Base-by-base conservation (phyloP, 64 coral and sea anemone genomes). In the Orbicella faveolata region DNA sequence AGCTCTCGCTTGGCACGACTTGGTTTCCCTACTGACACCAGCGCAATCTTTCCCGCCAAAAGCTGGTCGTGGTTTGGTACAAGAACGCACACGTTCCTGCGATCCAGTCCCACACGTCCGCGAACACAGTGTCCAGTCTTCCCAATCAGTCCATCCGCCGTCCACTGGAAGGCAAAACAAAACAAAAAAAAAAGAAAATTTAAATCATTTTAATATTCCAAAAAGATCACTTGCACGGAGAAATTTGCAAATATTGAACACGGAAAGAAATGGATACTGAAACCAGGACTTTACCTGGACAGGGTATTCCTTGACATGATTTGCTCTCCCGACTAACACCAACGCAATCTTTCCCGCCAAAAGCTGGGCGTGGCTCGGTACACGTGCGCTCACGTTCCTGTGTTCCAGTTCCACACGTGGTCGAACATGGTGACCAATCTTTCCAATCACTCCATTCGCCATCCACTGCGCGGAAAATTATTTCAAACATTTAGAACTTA, bases 21-120 rank as follows among this genome's bases (percentile, higher is more conserved):
- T 83, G n/a, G 68, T 75, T 84, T 84, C 52, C 36, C 73, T 4
- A 14, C 13, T 34, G 3, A 3, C 4, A 35, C 90, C 90, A 20
- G 73, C 75, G 52, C 90, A 92, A 39, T 80, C 76, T 63, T 54
- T 57, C 34, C 90, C 90, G 7, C 90, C 90, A 92, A 88, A 87
- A 16, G 63, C 52, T 62, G 90, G 90, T 19, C 52, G 74, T 18
- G 90, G 90, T 18, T 78, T 74, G 37, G 74, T 88, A 62, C 90
- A 92, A 1, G 36, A 36, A 4, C 90, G 83, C 26, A 15, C 52
- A 12, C 84, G 59, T 52, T 63, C 39, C 54, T 92, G 83, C 20
- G 68, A 11, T 63, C 90, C 90, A 88, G 36, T 63, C 25, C 90
- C 90, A 79, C 90, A 92, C 17, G 90, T 80, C 30, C 0, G 80